Percentiles rank a stretch among this genome's conserved stretches.
phyloP scores from a whole-genome alignment of 2,888 invertebrate genomes.

The Epirrhoe alternata region DNA sequence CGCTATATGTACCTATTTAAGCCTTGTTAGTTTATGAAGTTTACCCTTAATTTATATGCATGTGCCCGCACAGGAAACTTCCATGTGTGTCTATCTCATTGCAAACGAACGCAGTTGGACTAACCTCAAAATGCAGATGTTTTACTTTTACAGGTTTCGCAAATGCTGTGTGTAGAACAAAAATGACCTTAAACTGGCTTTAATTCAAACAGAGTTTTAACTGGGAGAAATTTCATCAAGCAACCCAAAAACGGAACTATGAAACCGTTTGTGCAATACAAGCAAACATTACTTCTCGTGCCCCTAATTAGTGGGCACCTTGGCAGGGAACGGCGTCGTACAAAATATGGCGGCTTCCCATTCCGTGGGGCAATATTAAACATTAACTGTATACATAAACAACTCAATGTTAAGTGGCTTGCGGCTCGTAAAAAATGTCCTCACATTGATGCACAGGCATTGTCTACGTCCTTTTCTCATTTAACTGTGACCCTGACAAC shows the following conservation, averaged over 20 bases:
- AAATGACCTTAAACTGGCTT: neutral
- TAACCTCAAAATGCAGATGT: neutral
- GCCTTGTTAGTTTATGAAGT: neutral
- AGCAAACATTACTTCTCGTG: constrained; percentile 39
- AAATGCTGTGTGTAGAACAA: neutral
- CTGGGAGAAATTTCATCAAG: constrained; percentile 5
- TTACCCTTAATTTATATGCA: neutral
- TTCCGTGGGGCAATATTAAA: constrained; percentile 46
- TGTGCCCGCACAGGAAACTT: neutral
- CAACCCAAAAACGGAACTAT: constrained; percentile 25
- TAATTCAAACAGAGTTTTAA: neutral
- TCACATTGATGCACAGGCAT: constrained; percentile 43
- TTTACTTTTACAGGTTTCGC: neutral
- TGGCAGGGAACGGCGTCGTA: constrained; percentile 41
- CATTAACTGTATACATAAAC: constrained; percentile 47
- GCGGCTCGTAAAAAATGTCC: constrained; percentile 44
- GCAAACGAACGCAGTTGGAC: neutral
- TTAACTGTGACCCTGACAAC: constrained; percentile 23
- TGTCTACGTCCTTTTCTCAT: constrained; percentile 26
- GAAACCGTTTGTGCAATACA: constrained; percentile 38
- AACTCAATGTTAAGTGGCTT: constrained; percentile 48
- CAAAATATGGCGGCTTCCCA: constrained; percentile 41
- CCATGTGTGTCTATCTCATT: neutral
- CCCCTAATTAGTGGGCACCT: constrained; percentile 46
- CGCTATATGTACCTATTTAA: neutral